Conservation (phyloP, 2,888 invertebrate genomes). For the Blomia tropicalis region DNA sequence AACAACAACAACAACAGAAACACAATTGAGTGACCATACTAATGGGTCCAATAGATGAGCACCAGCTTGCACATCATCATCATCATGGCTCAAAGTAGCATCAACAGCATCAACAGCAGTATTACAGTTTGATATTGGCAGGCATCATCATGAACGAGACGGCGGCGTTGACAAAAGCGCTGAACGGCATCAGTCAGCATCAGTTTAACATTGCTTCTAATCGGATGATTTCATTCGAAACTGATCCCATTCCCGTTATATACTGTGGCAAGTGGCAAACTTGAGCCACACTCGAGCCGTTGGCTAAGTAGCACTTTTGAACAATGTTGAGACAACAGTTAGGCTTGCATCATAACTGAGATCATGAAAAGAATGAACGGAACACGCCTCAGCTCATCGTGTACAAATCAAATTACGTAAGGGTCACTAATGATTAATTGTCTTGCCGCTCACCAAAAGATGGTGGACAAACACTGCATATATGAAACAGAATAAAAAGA, state of each 20-base stretch:
- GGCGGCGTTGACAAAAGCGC: not conserved
- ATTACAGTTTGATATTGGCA: not conserved
- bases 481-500: not conserved
- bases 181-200: too few relatives aligned
- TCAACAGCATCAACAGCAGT: too few relatives aligned
- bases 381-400: not conserved
- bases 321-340: not conserved
- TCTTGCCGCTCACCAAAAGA: not conserved
- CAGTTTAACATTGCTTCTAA: too few relatives aligned
- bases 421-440: slow-evolving; percentile 10
- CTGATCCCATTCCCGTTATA: not conserved
- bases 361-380: not conserved
- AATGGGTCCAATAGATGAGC: too few relatives aligned
- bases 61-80: too few relatives aligned
- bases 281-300: not conserved
- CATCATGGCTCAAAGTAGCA: too few relatives aligned
- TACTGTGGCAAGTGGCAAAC: slow-evolving; percentile 8
- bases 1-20: too few relatives aligned
- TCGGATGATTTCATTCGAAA: slow-evolving; percentile 13
- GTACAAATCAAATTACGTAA: slow-evolving; percentile 7
- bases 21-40: too few relatives aligned
- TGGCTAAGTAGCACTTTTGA: slow-evolving; percentile 1
- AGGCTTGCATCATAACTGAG: not conserved
- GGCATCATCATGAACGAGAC: not conserved
- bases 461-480: not conserved